Conservation (phyloP, 2,113 vertebrate species). For the Ictalurus punctatus region DNA sequence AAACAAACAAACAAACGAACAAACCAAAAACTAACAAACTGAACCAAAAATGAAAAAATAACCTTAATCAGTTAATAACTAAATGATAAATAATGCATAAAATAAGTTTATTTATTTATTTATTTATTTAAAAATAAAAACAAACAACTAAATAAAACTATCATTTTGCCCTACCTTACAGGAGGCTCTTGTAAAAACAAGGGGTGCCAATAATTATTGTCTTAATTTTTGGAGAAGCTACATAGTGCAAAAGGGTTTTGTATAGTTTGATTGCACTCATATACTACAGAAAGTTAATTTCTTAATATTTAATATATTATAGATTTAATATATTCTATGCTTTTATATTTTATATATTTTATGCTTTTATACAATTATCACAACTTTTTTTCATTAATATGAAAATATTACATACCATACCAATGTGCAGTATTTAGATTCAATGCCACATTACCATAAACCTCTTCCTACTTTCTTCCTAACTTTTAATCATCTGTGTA, state of each 20-base stretch:
- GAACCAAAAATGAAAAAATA: background rate
- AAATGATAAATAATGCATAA: background rate
- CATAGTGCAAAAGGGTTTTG: background rate
- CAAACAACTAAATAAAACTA: background rate
- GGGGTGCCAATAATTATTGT: background rate
- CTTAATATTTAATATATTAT: too few species aligned
- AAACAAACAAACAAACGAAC: background rate
- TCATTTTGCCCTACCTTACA: background rate
- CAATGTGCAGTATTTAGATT: background rate
- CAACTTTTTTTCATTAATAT: background rate
- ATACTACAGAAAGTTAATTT: background rate
- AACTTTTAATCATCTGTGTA: conserved; percentile 6
- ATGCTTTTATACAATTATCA: background rate
- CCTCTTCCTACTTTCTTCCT: background rate
- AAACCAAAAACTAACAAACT: background rate
- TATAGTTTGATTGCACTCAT: background rate
- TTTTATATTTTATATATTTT: background rate
- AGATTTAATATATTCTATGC: background rate
- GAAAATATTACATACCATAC: background rate
- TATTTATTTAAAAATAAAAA: background rate
- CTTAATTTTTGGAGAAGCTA: background rate
- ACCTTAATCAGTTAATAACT: background rate
- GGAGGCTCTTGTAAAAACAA: background rate
- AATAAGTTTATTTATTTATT: too few species aligned
- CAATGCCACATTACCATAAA: background rate